Base-by-base conservation (phyloP, 37 sponge, comb jelly and placozoan species). In the Beroe forskalii region DNA sequence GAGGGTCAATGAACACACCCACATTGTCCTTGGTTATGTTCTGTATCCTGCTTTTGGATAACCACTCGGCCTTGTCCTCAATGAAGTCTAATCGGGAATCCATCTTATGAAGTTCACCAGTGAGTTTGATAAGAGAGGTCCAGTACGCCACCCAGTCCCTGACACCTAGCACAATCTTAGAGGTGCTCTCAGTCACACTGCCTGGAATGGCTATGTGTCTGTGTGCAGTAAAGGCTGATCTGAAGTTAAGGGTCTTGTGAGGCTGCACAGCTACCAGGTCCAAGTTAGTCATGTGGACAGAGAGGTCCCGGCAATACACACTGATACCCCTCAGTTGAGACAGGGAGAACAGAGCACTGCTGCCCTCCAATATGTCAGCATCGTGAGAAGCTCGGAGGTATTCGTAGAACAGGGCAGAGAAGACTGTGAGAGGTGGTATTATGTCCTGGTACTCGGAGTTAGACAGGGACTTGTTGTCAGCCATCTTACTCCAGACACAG, bases 161-260 rank as follows among this genome's bases (percentile, higher is more conserved):
- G 17, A 37, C 86, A n/a, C 12, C 48, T 41, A 80, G 55, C 55
- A 41, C 55, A 42, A 69, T 14, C 12, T 17, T 69, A 32, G 33
- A 32, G 3, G 9, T 32, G 1, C 9, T 27, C 8, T 69, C 72
- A 0, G 36, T 32, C 14, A 69, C 27, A 35, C 38, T 35, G 33
- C 86, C 86, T 23, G 86, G 86, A 22, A 80, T 27, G 1, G 55
- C 27, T 41, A 44, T 80, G 30, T 80, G 86, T 43, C 86, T 41
- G 66, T 22, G 31, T 22, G 86, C 37, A 23, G 55, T 43, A 37
- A 42, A 80, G 44, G 55, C 86, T 23, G 86, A 80, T 24, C 86
- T 41, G 43, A 80, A 23, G 28, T 80, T 80, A 3, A 80, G 86
- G 38, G 72, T 36, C 72, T 69, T 69, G 72, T 69, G 72, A 20